A percentile compares a stretch with the other conserved stretches of the same genome.
These are phyloP conservation scores for Nephila pilipes DNA, from an alignment of 1,140 invertebrate species.

Conservation along the genomic window DNA sequence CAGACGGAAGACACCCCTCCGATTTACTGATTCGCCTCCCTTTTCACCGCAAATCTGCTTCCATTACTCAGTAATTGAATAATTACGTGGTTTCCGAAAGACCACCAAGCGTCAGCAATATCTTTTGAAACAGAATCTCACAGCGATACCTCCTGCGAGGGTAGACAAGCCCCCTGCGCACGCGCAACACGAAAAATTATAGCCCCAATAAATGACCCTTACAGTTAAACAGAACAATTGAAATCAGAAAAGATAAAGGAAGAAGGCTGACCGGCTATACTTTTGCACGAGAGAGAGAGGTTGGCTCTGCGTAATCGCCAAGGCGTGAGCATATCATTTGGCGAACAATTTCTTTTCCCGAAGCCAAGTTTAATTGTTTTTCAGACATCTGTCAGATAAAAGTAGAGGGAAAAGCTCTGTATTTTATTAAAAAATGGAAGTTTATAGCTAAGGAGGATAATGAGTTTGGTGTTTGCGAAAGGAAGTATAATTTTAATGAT, in stretches of 20 bases:
- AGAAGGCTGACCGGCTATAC: background rate
- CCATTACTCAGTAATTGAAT: slow-evolving; percentile 53
- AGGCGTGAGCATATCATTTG: slow-evolving; percentile 57
- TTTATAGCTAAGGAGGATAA: slow-evolving; percentile 45
- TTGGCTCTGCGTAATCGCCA: slow-evolving; percentile 22
- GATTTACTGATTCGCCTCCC: background rate
- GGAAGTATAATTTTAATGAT: slow-evolving; percentile 64
- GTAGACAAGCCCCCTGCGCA: background rate
- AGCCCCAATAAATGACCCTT: slow-evolving; percentile 39
- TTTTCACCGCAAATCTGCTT: background rate
- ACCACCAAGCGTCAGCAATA: slow-evolving; percentile 1
- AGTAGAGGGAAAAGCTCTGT: background rate
- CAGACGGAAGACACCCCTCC: background rate
- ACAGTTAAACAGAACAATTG: slow-evolving; percentile 53
- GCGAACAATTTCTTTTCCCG: slow-evolving; percentile 6
- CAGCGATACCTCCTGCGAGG: background rate
- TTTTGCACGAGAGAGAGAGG: background rate
- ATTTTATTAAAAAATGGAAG: slow-evolving; percentile 29
- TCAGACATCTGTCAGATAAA: slow-evolving; percentile 50
- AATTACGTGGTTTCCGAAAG: slow-evolving; percentile 8
- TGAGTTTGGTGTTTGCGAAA: slow-evolving; percentile 56
- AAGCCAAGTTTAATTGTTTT: slow-evolving; percentile 38
- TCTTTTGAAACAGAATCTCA: background rate
- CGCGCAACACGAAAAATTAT: slow-evolving; percentile 38
- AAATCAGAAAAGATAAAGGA: background rate